Percentiles rank a stretch among this genome's conserved stretches.
Evolutionary conservation across 2,113 vertebrate genomes (phyloP).

Genomic region (Pagrus major): DNA sequence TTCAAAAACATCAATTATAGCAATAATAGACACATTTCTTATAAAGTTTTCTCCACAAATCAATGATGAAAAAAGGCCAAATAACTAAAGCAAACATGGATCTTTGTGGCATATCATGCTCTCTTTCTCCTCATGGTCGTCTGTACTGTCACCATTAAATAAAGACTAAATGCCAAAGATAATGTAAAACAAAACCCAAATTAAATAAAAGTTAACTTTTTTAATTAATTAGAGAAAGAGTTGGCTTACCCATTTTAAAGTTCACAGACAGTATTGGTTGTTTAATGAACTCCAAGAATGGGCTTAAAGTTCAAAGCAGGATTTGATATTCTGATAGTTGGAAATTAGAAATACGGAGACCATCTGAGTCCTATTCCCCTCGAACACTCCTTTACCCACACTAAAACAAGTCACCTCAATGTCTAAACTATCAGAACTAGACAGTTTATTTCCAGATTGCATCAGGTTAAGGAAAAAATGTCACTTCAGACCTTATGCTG

Average conservation of each 20-base stretch:
- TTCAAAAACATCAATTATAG: no score
- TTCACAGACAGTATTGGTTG: not conserved
- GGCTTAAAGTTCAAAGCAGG: not conserved
- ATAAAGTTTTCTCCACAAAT: not conserved
- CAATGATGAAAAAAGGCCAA: not conserved
- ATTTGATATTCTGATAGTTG: not conserved
- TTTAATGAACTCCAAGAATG: not conserved
- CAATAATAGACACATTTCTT: not conserved
- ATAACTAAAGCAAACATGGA: not conserved
- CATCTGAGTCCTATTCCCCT: no score
- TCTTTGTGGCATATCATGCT: not conserved
- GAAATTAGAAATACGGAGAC: not conserved
- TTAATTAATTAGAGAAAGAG: not conserved
- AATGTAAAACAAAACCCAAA: not conserved
- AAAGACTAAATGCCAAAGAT: not conserved
- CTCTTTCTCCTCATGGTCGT: not conserved
- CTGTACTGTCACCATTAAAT: not conserved
- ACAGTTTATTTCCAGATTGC: no score
- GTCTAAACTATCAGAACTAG: not conserved
- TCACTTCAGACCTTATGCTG: no score
- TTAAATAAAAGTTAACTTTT: not conserved
- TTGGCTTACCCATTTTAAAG: not conserved
- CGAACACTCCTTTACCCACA: not conserved
- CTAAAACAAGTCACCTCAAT: not conserved
- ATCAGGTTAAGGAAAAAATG: no score